These are phyloP conservation scores for Helicoverpa assulta DNA, from an alignment of 2,888 invertebrate species.

Conservation along the genomic window DNA sequence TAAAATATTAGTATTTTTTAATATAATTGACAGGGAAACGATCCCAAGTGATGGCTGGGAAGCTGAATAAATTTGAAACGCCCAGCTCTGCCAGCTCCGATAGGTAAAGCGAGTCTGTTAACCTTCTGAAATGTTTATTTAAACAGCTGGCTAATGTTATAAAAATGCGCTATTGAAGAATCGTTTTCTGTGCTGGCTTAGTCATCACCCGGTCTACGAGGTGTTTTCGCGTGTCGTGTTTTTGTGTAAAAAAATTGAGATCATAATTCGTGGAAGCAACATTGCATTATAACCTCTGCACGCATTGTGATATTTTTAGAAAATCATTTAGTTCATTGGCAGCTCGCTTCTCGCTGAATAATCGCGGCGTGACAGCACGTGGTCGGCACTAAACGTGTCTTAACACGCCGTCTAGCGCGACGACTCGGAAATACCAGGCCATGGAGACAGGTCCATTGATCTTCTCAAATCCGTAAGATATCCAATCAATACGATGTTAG, in stretches of 20 bases:
- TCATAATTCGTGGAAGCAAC: conserved; percentile 67
- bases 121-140: conserved; percentile 84
- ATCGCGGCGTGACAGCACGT: conserved; percentile 80
- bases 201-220: conserved; percentile 71
- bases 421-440: conserved; percentile 66
- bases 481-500: conserved; percentile 65
- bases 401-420: conserved; percentile 67
- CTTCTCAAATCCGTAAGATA: conserved; percentile 84
- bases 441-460: conserved; percentile 81
- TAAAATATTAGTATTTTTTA: conserved; percentile 62
- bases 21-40: conserved; percentile 63
- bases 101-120: conserved; percentile 92
- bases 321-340: conserved; percentile 85
- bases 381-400: conserved; percentile 71
- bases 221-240: conserved; percentile 74
- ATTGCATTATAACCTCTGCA: conserved; percentile 84
- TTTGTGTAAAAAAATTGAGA: conserved; percentile 69
- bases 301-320: conserved; percentile 88
- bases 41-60: conserved; percentile 84
- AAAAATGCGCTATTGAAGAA: conserved; percentile 73
- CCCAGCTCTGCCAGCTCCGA: conserved; percentile 97
- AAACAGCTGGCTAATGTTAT: conserved; percentile 85
- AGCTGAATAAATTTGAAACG: conserved; percentile 93
- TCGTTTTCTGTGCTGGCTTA: conserved; percentile 77
- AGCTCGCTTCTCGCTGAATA: conserved; percentile 77